These are phyloP conservation scores for Diorhabda sublineata DNA, from an alignment of 1,140 invertebrate species.

Conservation along the genomic window DNA sequence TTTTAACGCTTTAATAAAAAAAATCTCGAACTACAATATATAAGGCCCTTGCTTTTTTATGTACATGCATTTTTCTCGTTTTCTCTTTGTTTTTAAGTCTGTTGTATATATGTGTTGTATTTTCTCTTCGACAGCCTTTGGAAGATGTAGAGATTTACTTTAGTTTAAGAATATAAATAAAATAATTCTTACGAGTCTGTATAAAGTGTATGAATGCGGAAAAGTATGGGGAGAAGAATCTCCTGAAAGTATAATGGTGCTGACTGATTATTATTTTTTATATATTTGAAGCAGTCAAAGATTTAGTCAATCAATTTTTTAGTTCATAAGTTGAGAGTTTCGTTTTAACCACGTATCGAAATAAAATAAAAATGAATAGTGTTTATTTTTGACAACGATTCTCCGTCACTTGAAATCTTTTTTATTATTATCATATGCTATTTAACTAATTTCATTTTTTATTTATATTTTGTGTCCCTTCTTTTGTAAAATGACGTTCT, in stretches of 20 bases:
- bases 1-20: slow-evolving; percentile 32
- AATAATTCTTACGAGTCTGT: slow-evolving; percentile 35
- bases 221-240: slow-evolving; percentile 34
- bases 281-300: slow-evolving; percentile 38
- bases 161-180: slow-evolving; percentile 45
- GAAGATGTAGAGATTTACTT: slow-evolving; percentile 41
- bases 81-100: slow-evolving; percentile 8
- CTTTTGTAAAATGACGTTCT: slow-evolving; percentile 19
- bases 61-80: slow-evolving; percentile 22
- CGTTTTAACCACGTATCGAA: not conserved
- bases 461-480: slow-evolving; percentile 18
- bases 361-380: not conserved
- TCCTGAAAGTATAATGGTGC: slow-evolving; percentile 43
- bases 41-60: slow-evolving; percentile 35
- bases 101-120: slow-evolving; percentile 35
- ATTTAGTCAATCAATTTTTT: slow-evolving; percentile 44
- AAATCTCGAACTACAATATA: slow-evolving; percentile 20
- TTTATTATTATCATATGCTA: not conserved
- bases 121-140: slow-evolving; percentile 39
- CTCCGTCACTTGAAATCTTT: not conserved
- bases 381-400: not conserved
- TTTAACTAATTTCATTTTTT: slow-evolving; percentile 21
- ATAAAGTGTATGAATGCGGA: slow-evolving; percentile 45
- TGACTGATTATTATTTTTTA: slow-evolving; percentile 39
- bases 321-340: not conserved